A percentile compares a stretch with the other conserved stretches of the same genome.
These are phyloP conservation scores for Myoxocephalus aenaeus DNA, from an alignment of 2,797 vertebrate genomes.

Conservation along the genomic window DNA sequence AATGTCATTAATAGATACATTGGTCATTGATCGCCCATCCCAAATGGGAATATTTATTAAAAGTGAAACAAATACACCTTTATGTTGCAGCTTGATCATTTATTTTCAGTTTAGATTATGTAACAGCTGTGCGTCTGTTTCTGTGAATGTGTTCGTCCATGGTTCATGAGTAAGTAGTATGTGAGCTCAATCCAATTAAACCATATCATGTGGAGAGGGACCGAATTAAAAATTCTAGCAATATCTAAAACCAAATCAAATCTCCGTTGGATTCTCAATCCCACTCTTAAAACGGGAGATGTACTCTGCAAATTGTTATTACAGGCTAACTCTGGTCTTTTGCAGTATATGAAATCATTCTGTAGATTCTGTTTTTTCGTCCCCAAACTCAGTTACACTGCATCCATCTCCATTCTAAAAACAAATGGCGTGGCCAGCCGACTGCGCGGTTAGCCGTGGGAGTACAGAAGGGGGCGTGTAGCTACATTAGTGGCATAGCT, in stretches of 20 bases:
- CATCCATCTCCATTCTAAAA: conserved; percentile 91
- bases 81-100: conserved; percentile 90
- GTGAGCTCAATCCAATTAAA: conserved; percentile 71
- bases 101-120: conserved; percentile 93
- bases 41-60: neutral
- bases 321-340: conserved; percentile 88
- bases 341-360: conserved; percentile 78
- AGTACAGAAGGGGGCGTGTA: conserved; percentile 55
- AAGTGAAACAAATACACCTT: conserved; percentile 38
- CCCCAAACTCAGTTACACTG: conserved; percentile 77
- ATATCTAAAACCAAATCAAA: conserved; percentile 73
- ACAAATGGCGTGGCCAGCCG: conserved; percentile 69
- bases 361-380: conserved; percentile 30
- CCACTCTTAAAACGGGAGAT: conserved; percentile 59
- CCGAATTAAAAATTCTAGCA: conserved; percentile 71
- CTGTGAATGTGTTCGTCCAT: conserved; percentile 85
- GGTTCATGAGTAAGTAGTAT: conserved; percentile 58
- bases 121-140: conserved; percentile 83
- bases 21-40: neutral
- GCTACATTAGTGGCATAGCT: conserved; percentile 99
- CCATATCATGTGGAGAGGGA: conserved; percentile 69
- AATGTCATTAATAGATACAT: neutral
- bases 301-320: conserved; percentile 83
- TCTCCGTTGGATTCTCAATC: conserved; percentile 50
- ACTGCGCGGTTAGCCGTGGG: conserved; percentile 56